Evolutionary conservation across 2,888 invertebrate species (phyloP).

Genomic region (Drosophila mercatorum): DNA sequence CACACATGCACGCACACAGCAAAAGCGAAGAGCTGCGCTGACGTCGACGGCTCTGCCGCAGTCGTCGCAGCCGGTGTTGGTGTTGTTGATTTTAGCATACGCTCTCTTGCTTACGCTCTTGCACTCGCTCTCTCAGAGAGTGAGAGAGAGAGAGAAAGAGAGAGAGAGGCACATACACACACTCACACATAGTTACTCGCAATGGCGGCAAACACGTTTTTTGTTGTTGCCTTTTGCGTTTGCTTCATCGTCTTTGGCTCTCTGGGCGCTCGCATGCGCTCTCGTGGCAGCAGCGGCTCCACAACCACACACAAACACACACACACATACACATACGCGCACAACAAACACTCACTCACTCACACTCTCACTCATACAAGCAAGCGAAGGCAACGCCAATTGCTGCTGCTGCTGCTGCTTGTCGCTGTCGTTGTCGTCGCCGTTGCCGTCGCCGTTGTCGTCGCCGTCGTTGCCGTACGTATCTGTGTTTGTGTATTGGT

Average conservation of each 20-base stretch:
- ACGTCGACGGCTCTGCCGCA: conserved; percentile 50
- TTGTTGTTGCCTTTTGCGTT: conserved; percentile 72
- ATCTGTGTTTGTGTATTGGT: conserved; percentile 50
- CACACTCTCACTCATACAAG: conserved; percentile 24
- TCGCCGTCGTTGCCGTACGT: conserved; percentile 24
- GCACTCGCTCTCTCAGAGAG: conserved; percentile 16
- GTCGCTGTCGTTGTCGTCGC: conserved; percentile 36
- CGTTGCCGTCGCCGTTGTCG: conserved; percentile 46
- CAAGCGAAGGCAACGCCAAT: conserved; percentile 61
- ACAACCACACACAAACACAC: conserved; percentile 51
- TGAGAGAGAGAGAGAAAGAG: too few relatives aligned
- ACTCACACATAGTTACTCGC: conserved; percentile 27
- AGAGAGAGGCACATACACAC: not conserved
- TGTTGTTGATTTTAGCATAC: conserved; percentile 47
- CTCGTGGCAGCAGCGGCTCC: conserved; percentile 49
- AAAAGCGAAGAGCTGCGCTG: conserved; percentile 50
- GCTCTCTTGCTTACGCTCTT: conserved; percentile 38
- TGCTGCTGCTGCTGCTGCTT: conserved; percentile 66
- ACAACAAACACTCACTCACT: conserved; percentile 39
- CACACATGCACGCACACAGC: conserved; percentile 44
- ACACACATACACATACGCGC: conserved; percentile 25
- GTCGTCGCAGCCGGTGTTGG: conserved; percentile 58
- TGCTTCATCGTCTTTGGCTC: conserved; percentile 70
- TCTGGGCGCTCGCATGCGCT: conserved; percentile 74
- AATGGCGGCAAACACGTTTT: conserved; percentile 79